Percentiles rank a stretch among this genome's conserved stretches.
These are phyloP conservation scores for Smittia sp. DNA, from an alignment of 2,888 invertebrate species.

Conservation along the genomic window DNA sequence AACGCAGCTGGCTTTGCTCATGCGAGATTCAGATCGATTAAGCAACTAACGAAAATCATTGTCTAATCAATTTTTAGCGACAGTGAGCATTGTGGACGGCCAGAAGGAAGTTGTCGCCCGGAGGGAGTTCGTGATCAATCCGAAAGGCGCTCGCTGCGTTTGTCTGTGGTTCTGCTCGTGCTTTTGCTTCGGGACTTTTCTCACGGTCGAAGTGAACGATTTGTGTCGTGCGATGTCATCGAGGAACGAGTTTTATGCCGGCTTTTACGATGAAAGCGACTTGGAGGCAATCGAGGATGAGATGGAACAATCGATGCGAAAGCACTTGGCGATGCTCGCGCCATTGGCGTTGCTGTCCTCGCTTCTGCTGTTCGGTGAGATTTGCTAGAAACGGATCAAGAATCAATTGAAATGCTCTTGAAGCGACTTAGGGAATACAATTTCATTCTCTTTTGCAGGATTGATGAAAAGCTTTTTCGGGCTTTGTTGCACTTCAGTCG, in stretches of 20 bases:
- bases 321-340: neutral
- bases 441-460: constrained; percentile 43
- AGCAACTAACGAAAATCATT: neutral
- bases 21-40: neutral
- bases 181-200: constrained; percentile 15
- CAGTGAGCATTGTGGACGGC: neutral
- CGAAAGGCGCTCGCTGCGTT: constrained; percentile 18
- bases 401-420: constrained; percentile 1
- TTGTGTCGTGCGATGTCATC: constrained; percentile 24
- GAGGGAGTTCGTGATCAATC: constrained; percentile 10
- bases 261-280: constrained; percentile 20
- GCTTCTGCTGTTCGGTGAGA: neutral
- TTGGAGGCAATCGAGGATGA: neutral
- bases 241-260: constrained; percentile 20
- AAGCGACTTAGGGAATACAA: neutral
- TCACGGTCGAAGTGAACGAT: constrained; percentile 4
- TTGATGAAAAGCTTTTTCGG: constrained; percentile 47
- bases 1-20: neutral
- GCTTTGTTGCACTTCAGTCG: constrained; percentile 43
- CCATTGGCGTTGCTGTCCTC: neutral
- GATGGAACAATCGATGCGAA: neutral
- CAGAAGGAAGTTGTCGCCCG: neutral
- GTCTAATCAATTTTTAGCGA: neutral
- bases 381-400: neutral
- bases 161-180: constrained; percentile 33